phyloP scores from a whole-genome alignment of 2,113 vertebrate genomes.

The Ornithorhynchus anatinus region DNA sequence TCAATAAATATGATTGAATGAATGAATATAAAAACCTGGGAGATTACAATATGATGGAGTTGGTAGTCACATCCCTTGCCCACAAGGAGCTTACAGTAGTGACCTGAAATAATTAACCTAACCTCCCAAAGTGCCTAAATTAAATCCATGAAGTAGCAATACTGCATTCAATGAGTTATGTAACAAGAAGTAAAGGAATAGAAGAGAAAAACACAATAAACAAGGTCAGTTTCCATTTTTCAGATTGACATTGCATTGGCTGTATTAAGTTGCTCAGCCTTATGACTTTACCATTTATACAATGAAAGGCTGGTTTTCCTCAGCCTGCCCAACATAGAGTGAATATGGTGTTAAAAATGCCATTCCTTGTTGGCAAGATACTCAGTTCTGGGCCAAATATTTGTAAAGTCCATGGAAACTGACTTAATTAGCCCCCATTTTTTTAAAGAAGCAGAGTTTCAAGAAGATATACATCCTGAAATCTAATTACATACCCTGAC shows the following conservation, averaged over 20 bases:
- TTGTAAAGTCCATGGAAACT: slow-evolving; percentile 56
- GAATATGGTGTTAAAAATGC: not conserved
- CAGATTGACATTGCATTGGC: not conserved
- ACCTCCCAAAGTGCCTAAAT: too few species aligned
- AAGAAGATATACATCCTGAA: slow-evolving; percentile 57
- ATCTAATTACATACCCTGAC: slow-evolving; percentile 65
- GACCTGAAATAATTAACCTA: too few species aligned
- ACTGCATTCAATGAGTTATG: too few species aligned
- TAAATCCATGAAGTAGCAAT: too few species aligned
- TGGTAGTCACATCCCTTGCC: too few species aligned
- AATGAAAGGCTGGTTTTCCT: not conserved
- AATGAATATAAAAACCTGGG: too few species aligned
- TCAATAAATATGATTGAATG: too few species aligned
- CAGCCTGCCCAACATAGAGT: not conserved
- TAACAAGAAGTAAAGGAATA: not conserved
- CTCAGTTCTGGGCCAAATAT: slow-evolving; percentile 44
- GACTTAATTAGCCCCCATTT: slow-evolving; percentile 51
- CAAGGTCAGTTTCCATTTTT: not conserved
- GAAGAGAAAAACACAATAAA: not conserved
- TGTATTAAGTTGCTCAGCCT: slow-evolving; percentile 13
- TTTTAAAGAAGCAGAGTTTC: slow-evolving; percentile 49
- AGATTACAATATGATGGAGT: too few species aligned
- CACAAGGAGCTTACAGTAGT: too few species aligned
- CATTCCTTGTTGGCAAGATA: slow-evolving; percentile 14
- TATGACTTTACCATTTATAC: not conserved